Base-by-base conservation (phyloP, 2,113 vertebrate species). In the Mionectes macconnelli region DNA sequence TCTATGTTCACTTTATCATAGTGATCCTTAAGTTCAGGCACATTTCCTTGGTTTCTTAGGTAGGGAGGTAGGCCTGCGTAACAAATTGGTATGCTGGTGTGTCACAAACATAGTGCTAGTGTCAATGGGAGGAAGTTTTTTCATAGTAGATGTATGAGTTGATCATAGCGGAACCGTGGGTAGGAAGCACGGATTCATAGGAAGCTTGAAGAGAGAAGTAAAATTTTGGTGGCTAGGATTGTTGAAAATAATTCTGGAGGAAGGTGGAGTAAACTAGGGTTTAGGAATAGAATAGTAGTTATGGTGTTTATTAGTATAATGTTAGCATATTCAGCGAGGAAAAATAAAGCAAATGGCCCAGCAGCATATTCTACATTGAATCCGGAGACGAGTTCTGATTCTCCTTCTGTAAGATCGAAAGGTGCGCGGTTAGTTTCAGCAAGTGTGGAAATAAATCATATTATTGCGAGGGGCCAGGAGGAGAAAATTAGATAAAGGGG, bases 181-280 rank as follows among this genome's bases (percentile, higher is more conserved):
- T 63, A 72, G 1, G 81, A 62, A 0, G 57, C 33, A 0, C 40
- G 24, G 1, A 60, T 3, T 7, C 68, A 84, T 2, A 84, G 3
- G 27, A 84, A 55, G 0, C 8, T 17, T 3, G 49, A 4, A 0
- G 81, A 53, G 0, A 53, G 12, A 0, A 63, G 33, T 0, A 73
- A 5, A 0, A 2, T 1, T 53, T 84, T 73, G 10, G 47, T 25
- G 1, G 67, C 27, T 2, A 73, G 4, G 0, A 25, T 2, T 1
- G 37, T 0, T 0, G 67, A 25, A 6, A 12, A 44, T 0, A 72
- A 4, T 3, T 53, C 47, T 53, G 5, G 25, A 0, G 31, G 60
- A 1, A 3, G 25, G 10, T 28, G 30, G 3, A 7, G 3, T 0
- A 5, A 1, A 7, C 59, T 84, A 2, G 69, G 82, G 7, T 74